Evolutionary conservation across 2,888 invertebrate species (phyloP).

Genomic region (Himalopsyche kuldschensis): DNA sequence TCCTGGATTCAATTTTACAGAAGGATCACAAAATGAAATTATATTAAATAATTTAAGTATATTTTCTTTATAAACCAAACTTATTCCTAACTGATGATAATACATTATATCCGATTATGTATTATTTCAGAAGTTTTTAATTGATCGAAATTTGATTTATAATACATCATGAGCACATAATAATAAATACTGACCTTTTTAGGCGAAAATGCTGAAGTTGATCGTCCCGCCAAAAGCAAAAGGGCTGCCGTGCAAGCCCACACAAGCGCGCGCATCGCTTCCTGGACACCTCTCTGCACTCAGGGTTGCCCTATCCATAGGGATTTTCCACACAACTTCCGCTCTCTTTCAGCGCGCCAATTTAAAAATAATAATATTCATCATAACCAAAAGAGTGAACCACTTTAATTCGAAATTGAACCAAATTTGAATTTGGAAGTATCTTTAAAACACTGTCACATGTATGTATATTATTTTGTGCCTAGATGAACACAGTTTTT

Average conservation of each 20-base stretch:
- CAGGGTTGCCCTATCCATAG: constrained; percentile 15
- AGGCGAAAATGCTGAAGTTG: constrained; percentile 1
- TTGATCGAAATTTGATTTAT: too few relatives aligned
- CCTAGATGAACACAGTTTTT: not conserved
- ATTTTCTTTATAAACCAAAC: too few relatives aligned
- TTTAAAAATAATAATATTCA: not conserved
- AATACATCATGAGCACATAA: not conserved
- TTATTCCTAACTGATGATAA: too few relatives aligned
- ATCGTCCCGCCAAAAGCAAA: constrained; percentile 15
- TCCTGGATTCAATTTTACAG: too few relatives aligned
- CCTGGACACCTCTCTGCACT: constrained; percentile 10
- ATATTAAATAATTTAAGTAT: too few relatives aligned
- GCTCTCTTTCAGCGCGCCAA: not conserved
- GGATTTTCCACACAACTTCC: not conserved
- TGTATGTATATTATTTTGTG: not conserved
- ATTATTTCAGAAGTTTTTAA: too few relatives aligned
- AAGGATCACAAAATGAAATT: too few relatives aligned
- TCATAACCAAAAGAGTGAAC: not conserved
- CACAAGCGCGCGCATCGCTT: constrained; percentile 20
- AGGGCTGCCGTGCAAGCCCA: constrained; percentile 12
- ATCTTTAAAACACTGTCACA: not conserved
- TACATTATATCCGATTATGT: too few relatives aligned
- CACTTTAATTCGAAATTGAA: not conserved
- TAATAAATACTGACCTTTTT: constrained; percentile 2
- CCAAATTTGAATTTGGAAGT: not conserved